phyloP scores from a whole-genome alignment of 53 echinoderm and acorn worm species.

The Paelopatides confundens region DNA sequence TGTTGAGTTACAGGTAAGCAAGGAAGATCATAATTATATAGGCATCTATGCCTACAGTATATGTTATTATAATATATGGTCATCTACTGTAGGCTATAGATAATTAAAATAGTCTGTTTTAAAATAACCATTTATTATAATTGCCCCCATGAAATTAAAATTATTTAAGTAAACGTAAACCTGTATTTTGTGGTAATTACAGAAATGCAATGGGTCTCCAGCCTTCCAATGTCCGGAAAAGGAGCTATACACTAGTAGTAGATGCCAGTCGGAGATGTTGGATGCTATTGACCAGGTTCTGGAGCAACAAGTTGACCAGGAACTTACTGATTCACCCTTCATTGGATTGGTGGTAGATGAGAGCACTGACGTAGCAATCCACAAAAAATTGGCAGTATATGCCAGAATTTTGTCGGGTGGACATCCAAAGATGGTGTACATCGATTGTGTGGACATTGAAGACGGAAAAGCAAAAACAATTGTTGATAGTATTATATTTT shows the following conservation, averaged over 20 bases:
- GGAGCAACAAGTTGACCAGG: not conserved
- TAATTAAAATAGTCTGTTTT: too few relatives aligned
- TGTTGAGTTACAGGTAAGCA: not conserved
- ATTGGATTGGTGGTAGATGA: not conserved
- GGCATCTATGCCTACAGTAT: too few relatives aligned
- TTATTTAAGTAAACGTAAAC: too few relatives aligned
- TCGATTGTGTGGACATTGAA: constrained; percentile 14
- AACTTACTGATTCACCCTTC: not conserved
- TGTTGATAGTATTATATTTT: not conserved
- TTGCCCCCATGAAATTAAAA: too few relatives aligned
- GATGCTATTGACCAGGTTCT: not conserved
- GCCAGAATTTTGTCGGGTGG: not conserved
- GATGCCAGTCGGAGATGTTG: not conserved
- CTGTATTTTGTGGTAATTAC: too few relatives aligned
- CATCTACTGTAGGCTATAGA: too few relatives aligned
- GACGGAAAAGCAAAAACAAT: constrained; percentile 1
- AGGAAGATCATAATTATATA: not conserved
- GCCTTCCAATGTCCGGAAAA: not conserved
- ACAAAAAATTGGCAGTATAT: constrained; percentile 6
- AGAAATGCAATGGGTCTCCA: not conserved
- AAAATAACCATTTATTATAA: too few relatives aligned
- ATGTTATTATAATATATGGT: too few relatives aligned
- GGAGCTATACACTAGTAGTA: not conserved
- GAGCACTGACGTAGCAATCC: constrained; percentile 3
- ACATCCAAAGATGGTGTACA: not conserved